Evolutionary conservation across 1,140 invertebrate genomes (phyloP), one percentile per base, ranked within the genome.

Genomic region (Hormaphis cornu): DNA sequence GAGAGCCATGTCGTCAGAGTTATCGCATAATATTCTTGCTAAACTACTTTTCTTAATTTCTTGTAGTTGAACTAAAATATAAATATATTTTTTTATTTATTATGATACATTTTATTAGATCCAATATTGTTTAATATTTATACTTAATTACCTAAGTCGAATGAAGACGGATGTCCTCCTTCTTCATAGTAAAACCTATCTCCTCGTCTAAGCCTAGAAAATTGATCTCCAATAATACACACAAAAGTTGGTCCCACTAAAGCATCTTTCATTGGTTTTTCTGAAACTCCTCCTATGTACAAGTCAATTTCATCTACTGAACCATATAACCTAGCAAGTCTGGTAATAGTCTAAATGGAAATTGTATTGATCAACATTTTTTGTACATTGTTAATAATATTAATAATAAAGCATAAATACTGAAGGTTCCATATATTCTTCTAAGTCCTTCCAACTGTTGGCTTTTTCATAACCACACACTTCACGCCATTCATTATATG

Each of bases 401-500:
- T 22, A 5, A 50, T 50, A 22, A 18, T 2, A 20, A 22, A 22
- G 26, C 6, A 69, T 75, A 28, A 78, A 78, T 75, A 87, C 82
- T 76, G 84, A 80, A 73, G 80, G 77, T 26, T 83, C 81, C 72
- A 86, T 82, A 50, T 79, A 77, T 71, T 81, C 78, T 24, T 80
- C 76, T 46, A 86, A 79, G 70, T 84, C 83, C 8, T 81, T 75
- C 76, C 84, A 87, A 30, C 73, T 74, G 14, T 75, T 76, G 9
- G 83, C 80, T 54, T 75, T 75, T 12, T 77, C 76, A 48, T 87
- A 75, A 0, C 84, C 82, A 73, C 86, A 87, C 50, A 86, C 77
- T 75, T 85, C 79, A 22, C 87, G 76, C 79, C 86, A 88, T 54
- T 84, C 81, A 74, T 86, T 88, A 74, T 89, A 90, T 1, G 83